Conservation (phyloP, 2,113 vertebrate species). For the Vanacampus margaritifer region DNA sequence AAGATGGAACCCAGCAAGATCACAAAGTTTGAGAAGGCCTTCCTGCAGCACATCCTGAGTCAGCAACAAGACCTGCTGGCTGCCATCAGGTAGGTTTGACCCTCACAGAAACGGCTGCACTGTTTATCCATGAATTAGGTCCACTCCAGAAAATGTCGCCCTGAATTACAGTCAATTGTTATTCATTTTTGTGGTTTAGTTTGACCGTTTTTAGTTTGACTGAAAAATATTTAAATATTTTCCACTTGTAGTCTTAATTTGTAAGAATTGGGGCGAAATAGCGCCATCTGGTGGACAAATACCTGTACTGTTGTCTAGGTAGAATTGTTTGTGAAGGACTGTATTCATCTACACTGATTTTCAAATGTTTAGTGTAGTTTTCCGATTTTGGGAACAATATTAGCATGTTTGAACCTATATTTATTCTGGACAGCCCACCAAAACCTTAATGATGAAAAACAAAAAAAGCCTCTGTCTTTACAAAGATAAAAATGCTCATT, state of each 20-base stretch:
- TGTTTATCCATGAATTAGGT: neutral
- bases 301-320: too few species aligned
- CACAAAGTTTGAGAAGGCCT: conserved; percentile 90
- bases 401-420: neutral
- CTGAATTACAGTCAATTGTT: too few species aligned
- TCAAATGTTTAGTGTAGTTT: neutral
- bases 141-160: too few species aligned
- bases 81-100: conserved; percentile 77
- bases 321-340: too few species aligned
- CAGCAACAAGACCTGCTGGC: conserved; percentile 86
- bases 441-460: neutral
- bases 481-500: neutral
- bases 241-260: neutral
- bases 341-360: neutral
- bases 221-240: too few species aligned
- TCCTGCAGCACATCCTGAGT: conserved; percentile 86
- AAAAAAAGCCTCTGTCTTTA: neutral
- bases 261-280: neutral
- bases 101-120: too few species aligned
- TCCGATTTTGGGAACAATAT: neutral
- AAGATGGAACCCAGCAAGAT: conserved; percentile 98
- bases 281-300: too few species aligned
- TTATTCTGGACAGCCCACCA: neutral
- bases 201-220: too few species aligned
- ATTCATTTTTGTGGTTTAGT: too few species aligned